phyloP scores from a whole-genome alignment of 2,888 invertebrate genomes.

The Mechanitis messenoides region DNA sequence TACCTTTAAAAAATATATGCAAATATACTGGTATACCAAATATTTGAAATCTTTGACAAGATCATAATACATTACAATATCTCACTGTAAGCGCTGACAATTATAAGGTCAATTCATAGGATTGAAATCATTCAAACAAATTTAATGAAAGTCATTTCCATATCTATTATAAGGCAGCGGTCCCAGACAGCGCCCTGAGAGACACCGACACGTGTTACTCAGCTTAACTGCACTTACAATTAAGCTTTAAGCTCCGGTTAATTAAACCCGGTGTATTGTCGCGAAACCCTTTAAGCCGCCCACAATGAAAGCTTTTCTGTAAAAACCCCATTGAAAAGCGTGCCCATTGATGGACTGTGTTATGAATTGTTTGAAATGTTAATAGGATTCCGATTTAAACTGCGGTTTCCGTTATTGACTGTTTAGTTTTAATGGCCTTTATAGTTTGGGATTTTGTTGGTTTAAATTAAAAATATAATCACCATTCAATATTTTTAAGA shows the following conservation, averaged over 20 bases:
- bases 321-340: constrained; percentile 60
- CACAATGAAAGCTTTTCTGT: constrained; percentile 59
- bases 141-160: constrained; percentile 51
- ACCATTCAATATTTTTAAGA: too few relatives aligned
- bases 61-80: too few relatives aligned
- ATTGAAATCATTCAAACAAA: constrained; percentile 7
- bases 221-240: constrained; percentile 73
- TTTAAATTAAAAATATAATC: too few relatives aligned
- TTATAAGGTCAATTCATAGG: constrained; percentile 1
- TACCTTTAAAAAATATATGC: too few relatives aligned
- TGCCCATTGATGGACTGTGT: constrained; percentile 47
- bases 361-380: constrained; percentile 42
- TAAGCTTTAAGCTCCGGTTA: constrained; percentile 73
- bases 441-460: constrained; percentile 15
- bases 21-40: too few relatives aligned
- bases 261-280: constrained; percentile 72
- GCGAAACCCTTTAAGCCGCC: constrained; percentile 64
- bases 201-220: constrained; percentile 68
- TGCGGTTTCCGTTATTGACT: constrained; percentile 43
- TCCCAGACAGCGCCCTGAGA: constrained; percentile 48
- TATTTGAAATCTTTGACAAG: too few relatives aligned
- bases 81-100: neutral
- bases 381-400: constrained; percentile 43
- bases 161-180: constrained; percentile 51
- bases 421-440: constrained; percentile 32